Percentiles rank a stretch among this genome's conserved stretches.
Evolutionary conservation across 1,140 invertebrate genomes (phyloP).

Genomic region (Myzus persicae): DNA sequence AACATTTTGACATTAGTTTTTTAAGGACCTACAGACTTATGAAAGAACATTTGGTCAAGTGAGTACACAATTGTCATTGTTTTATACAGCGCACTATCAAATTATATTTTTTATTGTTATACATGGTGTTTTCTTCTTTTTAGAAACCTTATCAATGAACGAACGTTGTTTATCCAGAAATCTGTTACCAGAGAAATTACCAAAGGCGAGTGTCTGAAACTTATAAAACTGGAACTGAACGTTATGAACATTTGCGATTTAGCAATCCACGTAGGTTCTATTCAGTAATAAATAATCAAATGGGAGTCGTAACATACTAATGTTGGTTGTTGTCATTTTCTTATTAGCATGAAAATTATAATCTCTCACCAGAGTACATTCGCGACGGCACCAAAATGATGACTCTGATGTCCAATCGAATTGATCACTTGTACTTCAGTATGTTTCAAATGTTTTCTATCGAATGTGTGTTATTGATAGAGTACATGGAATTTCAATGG

Average conservation of each 20-base stretch:
- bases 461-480: background rate
- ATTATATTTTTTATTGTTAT: background rate
- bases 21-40: background rate
- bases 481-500: background rate
- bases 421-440: background rate
- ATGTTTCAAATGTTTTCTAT: background rate
- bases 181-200: background rate
- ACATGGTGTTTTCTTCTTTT: background rate
- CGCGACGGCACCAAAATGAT: fast-evolving
- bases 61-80: background rate
- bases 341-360: background rate
- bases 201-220: background rate
- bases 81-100: background rate
- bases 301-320: background rate
- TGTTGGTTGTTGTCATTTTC: background rate
- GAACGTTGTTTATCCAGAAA: background rate
- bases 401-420: background rate
- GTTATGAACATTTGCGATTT: fast-evolving
- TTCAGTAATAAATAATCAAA: background rate
- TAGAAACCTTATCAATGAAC: background rate
- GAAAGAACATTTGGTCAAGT: background rate
- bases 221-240: background rate
- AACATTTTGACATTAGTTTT: background rate
- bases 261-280: background rate
- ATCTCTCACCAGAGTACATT: fast-evolving